These are phyloP conservation scores for Drosophila littoralis DNA, from an alignment of 1,140 invertebrate genomes.

Conservation along the genomic window DNA sequence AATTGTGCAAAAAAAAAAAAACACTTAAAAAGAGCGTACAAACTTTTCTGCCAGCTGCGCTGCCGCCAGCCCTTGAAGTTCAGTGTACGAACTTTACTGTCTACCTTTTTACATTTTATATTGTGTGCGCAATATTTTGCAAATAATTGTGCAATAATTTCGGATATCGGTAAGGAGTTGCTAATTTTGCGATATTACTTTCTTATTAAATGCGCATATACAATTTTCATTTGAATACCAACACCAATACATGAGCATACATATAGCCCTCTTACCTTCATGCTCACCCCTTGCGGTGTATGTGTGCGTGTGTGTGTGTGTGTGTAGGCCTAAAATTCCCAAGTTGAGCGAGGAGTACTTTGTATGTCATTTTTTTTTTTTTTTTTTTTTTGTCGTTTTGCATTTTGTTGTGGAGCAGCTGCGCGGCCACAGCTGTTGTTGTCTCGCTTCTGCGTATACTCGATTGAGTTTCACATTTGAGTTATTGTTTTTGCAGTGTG, in stretches of 20 bases:
- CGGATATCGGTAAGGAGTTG: conserved; percentile 20
- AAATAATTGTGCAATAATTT: conserved; percentile 2
- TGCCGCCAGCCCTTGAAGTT: conserved; percentile 37
- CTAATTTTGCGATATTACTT: neutral
- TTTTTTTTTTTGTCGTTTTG: conserved; percentile 12
- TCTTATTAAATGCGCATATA: neutral
- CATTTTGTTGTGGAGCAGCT: conserved; percentile 66
- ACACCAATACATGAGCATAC: conserved; percentile 4
- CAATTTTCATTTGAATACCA: conserved; percentile 7
- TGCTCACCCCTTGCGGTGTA: conserved; percentile 24
- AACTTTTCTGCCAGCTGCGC: conserved; percentile 50
- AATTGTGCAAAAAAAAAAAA: conserved; percentile 48
- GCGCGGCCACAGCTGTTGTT: conserved; percentile 67
- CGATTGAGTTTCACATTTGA: conserved; percentile 15
- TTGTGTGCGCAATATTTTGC: conserved; percentile 22
- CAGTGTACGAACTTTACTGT: conserved; percentile 21
- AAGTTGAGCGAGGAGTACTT: conserved; percentile 46
- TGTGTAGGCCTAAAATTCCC: conserved; percentile 28
- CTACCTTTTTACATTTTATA: conserved; percentile 6
- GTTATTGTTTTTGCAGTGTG: conserved; percentile 14
- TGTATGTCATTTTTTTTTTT: conserved; percentile 61
- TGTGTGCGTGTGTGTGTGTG: conserved; percentile 4
- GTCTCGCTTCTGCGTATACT: conserved; percentile 69
- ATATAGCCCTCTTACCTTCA: conserved; percentile 30
- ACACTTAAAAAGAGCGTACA: conserved; percentile 49